Percentiles rank a stretch among this genome's conserved stretches.
These are phyloP conservation scores for Semotilus atromaculatus DNA, from an alignment of 2,797 vertebrate genomes.

Conservation along the genomic window DNA sequence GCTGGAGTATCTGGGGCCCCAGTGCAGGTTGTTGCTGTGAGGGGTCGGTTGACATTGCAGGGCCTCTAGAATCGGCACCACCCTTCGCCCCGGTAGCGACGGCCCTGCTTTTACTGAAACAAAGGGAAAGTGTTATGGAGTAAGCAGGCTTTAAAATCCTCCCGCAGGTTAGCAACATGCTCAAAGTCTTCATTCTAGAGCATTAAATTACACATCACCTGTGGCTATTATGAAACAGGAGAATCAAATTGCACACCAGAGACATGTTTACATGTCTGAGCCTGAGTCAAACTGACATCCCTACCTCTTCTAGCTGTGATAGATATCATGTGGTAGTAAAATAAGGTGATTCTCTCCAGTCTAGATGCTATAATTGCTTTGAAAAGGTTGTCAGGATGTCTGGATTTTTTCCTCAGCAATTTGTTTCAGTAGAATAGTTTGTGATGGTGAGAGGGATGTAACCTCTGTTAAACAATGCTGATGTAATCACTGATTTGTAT, in stretches of 20 bases:
- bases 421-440: neutral
- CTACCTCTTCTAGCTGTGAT: slow-evolving; percentile 9
- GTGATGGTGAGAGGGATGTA: neutral
- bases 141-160: neutral
- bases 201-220: slow-evolving; percentile 39
- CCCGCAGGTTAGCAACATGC: neutral
- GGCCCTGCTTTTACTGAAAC: neutral
- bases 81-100: neutral
- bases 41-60: neutral
- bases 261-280: slow-evolving; percentile 34
- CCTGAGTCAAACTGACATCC: slow-evolving; percentile 6
- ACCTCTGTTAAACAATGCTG: neutral
- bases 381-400: neutral
- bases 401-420: neutral
- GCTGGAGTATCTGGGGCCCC: neutral
- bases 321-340: slow-evolving; percentile 28
- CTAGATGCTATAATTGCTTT: slow-evolving; percentile 34
- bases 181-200: slow-evolving; percentile 10
- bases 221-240: slow-evolving; percentile 41
- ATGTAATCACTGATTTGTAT: too few species aligned
- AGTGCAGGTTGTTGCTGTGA: neutral
- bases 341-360: neutral
- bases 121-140: slow-evolving; percentile 19
- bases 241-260: slow-evolving; percentile 18
- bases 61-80: neutral